A percentile compares a stretch with the other conserved stretches of the same genome.
Conservation (phyloP, 2,113 vertebrate species). For the Hippocampus abdominalis region DNA sequence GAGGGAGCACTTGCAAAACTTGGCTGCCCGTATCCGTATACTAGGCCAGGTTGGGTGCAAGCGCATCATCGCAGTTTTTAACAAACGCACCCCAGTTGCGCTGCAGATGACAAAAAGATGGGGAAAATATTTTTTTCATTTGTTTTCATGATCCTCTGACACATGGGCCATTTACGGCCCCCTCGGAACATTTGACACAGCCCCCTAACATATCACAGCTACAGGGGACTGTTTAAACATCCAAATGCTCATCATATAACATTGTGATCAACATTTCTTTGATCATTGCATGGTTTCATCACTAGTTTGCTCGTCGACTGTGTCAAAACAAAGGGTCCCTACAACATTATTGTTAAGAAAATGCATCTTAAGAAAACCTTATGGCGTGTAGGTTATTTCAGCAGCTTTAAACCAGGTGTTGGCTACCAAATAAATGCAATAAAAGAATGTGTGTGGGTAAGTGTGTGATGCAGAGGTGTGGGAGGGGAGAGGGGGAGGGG, state of each 20-base stretch:
- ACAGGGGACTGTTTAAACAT: not conserved
- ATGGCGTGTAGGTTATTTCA: not conserved
- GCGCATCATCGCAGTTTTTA: conserved; percentile 40
- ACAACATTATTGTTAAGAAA: not conserved
- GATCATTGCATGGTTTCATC: not conserved
- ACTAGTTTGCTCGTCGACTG: not conserved
- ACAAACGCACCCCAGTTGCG: conserved; percentile 28
- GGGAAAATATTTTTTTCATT: not conserved
- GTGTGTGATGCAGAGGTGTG: not conserved
- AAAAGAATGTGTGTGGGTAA: conserved; percentile 27
- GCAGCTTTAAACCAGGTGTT: conserved; percentile 39
- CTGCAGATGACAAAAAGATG: conserved; percentile 8
- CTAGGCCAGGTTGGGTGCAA: conserved; percentile 37
- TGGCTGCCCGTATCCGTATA: conserved; percentile 76
- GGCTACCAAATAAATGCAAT: conserved; percentile 53
- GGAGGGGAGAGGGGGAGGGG: not conserved
- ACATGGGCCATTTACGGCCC: not conserved
- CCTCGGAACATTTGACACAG: not conserved
- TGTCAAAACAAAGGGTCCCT: not conserved
- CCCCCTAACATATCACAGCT: not conserved
- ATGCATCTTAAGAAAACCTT: not conserved
- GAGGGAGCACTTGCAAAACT: conserved; percentile 94
- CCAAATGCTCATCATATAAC: not conserved
- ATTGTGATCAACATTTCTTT: not conserved
- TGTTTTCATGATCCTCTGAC: not conserved